These are phyloP conservation scores for Trachelus stipa DNA, from an alignment of 2,888 invertebrate genomes.

Conservation along the genomic window DNA sequence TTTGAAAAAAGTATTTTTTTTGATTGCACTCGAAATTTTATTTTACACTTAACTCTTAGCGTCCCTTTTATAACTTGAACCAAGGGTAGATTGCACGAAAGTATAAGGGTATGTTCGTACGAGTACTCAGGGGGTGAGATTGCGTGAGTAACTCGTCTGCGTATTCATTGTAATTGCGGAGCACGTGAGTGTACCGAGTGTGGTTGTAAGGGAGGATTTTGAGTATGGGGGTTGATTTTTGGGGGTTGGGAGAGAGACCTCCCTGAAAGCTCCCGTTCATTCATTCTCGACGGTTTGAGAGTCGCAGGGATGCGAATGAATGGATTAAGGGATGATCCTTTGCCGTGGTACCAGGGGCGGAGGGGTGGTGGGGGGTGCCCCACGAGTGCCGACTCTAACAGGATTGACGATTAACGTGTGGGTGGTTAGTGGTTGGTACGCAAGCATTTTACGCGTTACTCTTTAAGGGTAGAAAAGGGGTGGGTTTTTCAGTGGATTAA, in stretches of 20 bases:
- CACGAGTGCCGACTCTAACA: conserved; percentile 56
- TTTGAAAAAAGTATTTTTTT: no score
- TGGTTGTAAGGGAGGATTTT: conserved; percentile 27
- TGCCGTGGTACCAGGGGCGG: conserved; percentile 42
- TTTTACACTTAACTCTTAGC: no score
- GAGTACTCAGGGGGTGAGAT: conserved; percentile 20
- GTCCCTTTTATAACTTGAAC: no score
- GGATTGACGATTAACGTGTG: conserved; percentile 55
- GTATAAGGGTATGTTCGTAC: no score
- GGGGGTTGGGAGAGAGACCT: conserved; percentile 23
- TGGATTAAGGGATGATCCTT: conserved; percentile 66
- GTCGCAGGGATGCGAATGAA: conserved; percentile 64
- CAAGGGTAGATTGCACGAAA: no score
- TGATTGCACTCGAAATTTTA: no score
- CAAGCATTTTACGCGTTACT: conserved; percentile 18
- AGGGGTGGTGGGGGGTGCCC: conserved; percentile 36
- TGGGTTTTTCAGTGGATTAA: not conserved
- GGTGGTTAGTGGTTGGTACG: conserved; percentile 35
- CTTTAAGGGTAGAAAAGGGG: no score
- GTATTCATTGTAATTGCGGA: conserved; percentile 28
- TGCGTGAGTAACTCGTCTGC: conserved; percentile 32
- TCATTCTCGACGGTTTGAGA: conserved; percentile 44
- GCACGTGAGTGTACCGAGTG: not conserved
- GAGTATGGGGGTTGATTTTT: conserved; percentile 37
- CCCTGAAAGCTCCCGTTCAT: conserved; percentile 54